Conservation (phyloP, 2,113 vertebrate genomes). For the Hippocampus guttulatus region DNA sequence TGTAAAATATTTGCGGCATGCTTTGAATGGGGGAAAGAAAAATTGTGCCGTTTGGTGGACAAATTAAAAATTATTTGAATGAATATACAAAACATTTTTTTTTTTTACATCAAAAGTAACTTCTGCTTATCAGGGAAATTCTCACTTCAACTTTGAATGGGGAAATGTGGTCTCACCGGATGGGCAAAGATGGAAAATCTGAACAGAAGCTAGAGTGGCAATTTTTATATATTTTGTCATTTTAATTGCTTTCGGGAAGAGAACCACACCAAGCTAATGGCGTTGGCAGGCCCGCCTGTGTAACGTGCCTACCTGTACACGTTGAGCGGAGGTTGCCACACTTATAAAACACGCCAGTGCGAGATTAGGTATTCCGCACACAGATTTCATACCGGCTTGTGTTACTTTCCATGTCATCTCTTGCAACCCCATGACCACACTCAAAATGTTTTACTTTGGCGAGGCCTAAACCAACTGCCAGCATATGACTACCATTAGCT, state of each 20-base stretch:
- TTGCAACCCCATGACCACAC: constrained; percentile 43
- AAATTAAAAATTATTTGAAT: no score
- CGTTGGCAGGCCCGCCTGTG: constrained; percentile 38
- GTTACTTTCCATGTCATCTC: constrained; percentile 26
- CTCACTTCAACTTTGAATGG: no score
- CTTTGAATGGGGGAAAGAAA: no score
- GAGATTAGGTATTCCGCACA: not conserved
- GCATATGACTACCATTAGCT: constrained; percentile 71
- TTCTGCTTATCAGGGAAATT: no score
- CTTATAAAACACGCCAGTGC: constrained; percentile 31
- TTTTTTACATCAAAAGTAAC: no score
- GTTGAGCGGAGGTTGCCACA: constrained; percentile 38
- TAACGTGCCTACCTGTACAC: constrained; percentile 50
- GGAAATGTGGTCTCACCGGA: no score
- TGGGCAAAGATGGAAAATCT: no score
- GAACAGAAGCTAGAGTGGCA: no score
- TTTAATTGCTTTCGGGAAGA: constrained; percentile 22
- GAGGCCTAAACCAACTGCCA: constrained; percentile 46
- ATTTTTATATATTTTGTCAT: no score
- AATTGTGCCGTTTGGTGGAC: no score
- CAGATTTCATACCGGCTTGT: not conserved
- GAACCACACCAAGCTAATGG: constrained; percentile 45
- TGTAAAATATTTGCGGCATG: no score
- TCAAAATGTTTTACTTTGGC: constrained; percentile 54
- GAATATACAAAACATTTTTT: no score